Percentiles rank a stretch among this genome's conserved stretches.
Evolutionary conservation across 2,113 vertebrate species (phyloP).

Genomic region (Psettodes erumei): DNA sequence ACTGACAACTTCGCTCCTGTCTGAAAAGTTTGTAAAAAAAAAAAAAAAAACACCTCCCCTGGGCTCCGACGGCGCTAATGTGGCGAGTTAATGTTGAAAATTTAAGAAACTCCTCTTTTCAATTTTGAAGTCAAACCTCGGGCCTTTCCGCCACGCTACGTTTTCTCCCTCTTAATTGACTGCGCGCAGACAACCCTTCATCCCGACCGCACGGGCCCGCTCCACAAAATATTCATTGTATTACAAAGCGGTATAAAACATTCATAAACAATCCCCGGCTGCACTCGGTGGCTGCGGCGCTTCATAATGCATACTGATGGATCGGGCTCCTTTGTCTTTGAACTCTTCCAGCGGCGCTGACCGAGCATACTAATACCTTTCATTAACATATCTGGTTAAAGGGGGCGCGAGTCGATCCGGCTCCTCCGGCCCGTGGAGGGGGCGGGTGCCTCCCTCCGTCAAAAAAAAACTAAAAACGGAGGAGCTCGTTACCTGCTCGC

Average conservation of each 20-base stretch:
- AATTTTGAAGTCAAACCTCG: conserved; percentile 18
- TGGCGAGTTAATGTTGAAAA: conserved; percentile 15
- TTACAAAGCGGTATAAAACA: conserved; percentile 69
- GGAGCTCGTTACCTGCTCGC: conserved; percentile 15
- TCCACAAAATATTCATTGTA: conserved; percentile 55
- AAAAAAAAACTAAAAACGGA: too few species aligned
- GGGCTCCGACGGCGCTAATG: not conserved
- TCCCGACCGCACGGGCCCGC: conserved; percentile 11
- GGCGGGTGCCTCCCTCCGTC: not conserved
- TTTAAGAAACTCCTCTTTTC: conserved; percentile 9
- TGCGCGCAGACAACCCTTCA: conserved; percentile 18
- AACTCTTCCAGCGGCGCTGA: conserved; percentile 57
- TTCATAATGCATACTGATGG: conserved; percentile 67
- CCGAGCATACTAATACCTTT: conserved; percentile 65
- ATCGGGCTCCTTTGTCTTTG: conserved; percentile 72
- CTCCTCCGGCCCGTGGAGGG: too few species aligned
- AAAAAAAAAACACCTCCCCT: not conserved
- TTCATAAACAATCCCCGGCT: conserved; percentile 66
- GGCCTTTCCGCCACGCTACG: not conserved
- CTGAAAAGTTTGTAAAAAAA: not conserved
- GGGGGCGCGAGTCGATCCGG: too few species aligned
- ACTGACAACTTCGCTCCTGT: conserved; percentile 28
- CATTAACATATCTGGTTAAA: conserved; percentile 70
- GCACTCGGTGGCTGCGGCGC: conserved; percentile 36
- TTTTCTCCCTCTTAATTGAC: conserved; percentile 26